Evolutionary conservation across 2,888 invertebrate species (phyloP).

Genomic region (Mimachlamys varia): DNA sequence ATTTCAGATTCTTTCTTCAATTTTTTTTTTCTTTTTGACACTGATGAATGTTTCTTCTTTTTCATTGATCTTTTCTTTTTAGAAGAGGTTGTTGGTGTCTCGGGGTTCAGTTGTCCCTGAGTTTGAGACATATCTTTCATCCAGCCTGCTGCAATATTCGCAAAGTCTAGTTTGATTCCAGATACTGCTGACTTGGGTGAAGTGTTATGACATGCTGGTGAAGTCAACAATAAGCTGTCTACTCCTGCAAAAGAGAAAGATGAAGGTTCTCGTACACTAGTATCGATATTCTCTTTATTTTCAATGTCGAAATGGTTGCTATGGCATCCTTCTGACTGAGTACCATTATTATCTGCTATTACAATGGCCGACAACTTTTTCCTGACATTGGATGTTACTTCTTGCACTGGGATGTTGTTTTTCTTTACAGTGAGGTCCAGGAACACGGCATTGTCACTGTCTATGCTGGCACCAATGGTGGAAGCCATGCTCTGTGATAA

Average conservation of each 20-base stretch:
- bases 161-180: slow-evolving; percentile 9
- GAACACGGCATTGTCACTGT: slow-evolving; percentile 42
- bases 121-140: slow-evolving; percentile 43
- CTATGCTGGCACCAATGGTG: not conserved
- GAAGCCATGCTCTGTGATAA: not conserved
- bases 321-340: not conserved
- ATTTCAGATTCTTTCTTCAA: not conserved
- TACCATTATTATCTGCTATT: not conserved
- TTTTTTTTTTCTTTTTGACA: not conserved
- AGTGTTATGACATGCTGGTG: not conserved
- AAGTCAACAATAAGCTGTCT: not conserved
- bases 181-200: not conserved
- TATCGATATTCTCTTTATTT: not conserved
- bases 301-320: not conserved
- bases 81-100: not conserved
- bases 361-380: slow-evolving; percentile 40
- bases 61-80: slow-evolving; percentile 4
- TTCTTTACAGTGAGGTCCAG: slow-evolving; percentile 31
- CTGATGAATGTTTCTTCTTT: not conserved
- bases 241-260: slow-evolving; percentile 25
- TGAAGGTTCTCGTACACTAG: not conserved
- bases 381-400: slow-evolving; percentile 42
- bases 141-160: slow-evolving; percentile 42
- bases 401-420: not conserved
- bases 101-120: not conserved